Evolutionary conservation across 1,140 invertebrate species (phyloP), one percentile per base, ranked within the genome.

Genomic region (Bombus superbus): DNA sequence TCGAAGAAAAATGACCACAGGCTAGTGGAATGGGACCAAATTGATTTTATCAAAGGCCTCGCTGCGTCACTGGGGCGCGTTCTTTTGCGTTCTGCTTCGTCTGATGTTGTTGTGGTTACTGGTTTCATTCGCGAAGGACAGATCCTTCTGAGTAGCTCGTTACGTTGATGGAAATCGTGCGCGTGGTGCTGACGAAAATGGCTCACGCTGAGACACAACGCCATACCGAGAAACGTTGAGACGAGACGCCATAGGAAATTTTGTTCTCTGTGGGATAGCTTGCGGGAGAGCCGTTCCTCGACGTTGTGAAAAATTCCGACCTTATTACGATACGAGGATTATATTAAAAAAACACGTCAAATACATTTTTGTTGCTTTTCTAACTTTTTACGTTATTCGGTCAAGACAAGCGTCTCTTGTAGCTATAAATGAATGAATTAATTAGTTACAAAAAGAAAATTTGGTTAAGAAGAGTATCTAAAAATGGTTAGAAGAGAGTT

Each of bases 41-140:
- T 85, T 89, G 81, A 88, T 86, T 75, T 89, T 87, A 87, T 88
- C 87, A 28, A 76, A 76, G 74, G 40, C 59, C 66, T 25, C 10
- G 1, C 8, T 6, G 13, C 6, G 28, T n/a, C n/a, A n/a, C 9
- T 10, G 1, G 4, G n/a, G 22, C 13, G 28, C 35, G 25, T 77
- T 64, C 28, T 13, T 38, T 38, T 1, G 13, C 44, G n/a, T n/a
- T 35, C 13, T 13, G 11, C 11, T 25, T 28, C 15, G 0, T 32
- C n/a, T 47, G 32, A 68, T 71, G 35, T 57, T 53, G n/a, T n/a
- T 18, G 13, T 2, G 18, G 25, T 59, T 57, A 8, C 57, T 42
- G 40, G n/a, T 66, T 66, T 47, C n/a, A 44, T 38, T 76, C 1
- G 47, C 47, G 1, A 57, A 38, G 10, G 4, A 57, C 18, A 8